These are phyloP conservation scores for Lithosia quadra DNA, from an alignment of 2,888 invertebrate species.

Conservation along the genomic window DNA sequence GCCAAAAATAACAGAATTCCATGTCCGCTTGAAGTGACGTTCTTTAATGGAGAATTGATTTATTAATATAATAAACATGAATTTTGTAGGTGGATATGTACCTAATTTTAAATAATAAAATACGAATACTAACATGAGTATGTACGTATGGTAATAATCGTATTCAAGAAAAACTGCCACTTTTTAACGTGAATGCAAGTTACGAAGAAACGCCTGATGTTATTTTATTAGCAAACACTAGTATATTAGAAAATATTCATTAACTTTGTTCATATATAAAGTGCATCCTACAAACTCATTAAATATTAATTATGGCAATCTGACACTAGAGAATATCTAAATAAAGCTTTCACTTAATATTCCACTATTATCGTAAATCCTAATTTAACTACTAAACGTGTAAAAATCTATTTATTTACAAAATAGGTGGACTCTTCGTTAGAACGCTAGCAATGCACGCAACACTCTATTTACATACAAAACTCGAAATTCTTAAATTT, in stretches of 20 bases:
- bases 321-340: conserved; percentile 73
- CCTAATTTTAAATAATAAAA: background rate
- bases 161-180: conserved; percentile 32
- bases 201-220: conserved; percentile 33
- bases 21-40: background rate
- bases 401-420: conserved; percentile 85
- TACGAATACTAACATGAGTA: background rate
- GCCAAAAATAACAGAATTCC: background rate
- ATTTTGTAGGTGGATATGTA: background rate
- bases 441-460: conserved; percentile 80
- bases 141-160: background rate
- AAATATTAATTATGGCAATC: conserved; percentile 75
- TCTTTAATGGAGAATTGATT: background rate
- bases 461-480: conserved; percentile 69
- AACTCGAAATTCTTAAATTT: conserved; percentile 35
- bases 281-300: conserved; percentile 48
- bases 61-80: background rate
- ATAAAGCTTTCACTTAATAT: conserved; percentile 80
- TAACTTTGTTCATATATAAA: conserved; percentile 38
- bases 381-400: conserved; percentile 73
- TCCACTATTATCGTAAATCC: conserved; percentile 59
- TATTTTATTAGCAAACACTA: conserved; percentile 38
- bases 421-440: conserved; percentile 87
- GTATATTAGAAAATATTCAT: conserved; percentile 32
- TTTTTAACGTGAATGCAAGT: conserved; percentile 24